These are phyloP conservation scores for Cochlearius cochlearius DNA, from an alignment of 2,113 vertebrate species.

Conservation along the genomic window DNA sequence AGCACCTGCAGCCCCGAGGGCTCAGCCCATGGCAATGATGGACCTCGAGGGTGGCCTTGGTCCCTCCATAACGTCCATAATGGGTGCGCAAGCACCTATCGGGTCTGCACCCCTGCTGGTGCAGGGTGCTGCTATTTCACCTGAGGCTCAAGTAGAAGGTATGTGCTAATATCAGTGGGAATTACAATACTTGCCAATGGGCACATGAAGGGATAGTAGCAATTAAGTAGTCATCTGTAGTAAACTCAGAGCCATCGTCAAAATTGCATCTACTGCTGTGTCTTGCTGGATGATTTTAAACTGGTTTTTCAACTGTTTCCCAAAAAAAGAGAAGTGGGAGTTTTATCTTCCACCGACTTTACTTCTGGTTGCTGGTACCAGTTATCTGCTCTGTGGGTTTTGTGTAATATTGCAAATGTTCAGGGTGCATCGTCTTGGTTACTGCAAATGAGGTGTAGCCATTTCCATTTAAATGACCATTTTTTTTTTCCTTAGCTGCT, in stretches of 20 bases:
- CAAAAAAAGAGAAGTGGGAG: not conserved
- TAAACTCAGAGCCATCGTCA: not conserved
- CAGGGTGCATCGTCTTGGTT: not conserved
- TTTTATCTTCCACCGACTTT: not conserved
- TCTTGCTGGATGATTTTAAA: not conserved
- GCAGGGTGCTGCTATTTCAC: not conserved
- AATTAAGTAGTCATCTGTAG: not conserved
- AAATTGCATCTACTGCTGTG: not conserved
- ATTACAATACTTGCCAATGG: not conserved
- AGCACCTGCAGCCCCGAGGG: accelerated
- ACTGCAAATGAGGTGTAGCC: not conserved
- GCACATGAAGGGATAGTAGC: not conserved
- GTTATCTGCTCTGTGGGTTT: not conserved
- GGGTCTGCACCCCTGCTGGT: accelerated
- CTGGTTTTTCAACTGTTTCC: not conserved
- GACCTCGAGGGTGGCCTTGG: not conserved
- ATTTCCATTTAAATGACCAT: not conserved
- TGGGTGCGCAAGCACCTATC: accelerated
- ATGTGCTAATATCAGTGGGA: not conserved
- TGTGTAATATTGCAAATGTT: not conserved
- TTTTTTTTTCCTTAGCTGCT: not conserved
- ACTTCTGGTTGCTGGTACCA: not conserved
- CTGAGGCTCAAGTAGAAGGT: too few relatives aligned
- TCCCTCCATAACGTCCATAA: accelerated
- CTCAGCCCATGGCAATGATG: not conserved